Evolutionary conservation across 2,113 vertebrate species (phyloP), one percentile per base, ranked within the genome.

Genomic region (Microcebus jonahi): DNA sequence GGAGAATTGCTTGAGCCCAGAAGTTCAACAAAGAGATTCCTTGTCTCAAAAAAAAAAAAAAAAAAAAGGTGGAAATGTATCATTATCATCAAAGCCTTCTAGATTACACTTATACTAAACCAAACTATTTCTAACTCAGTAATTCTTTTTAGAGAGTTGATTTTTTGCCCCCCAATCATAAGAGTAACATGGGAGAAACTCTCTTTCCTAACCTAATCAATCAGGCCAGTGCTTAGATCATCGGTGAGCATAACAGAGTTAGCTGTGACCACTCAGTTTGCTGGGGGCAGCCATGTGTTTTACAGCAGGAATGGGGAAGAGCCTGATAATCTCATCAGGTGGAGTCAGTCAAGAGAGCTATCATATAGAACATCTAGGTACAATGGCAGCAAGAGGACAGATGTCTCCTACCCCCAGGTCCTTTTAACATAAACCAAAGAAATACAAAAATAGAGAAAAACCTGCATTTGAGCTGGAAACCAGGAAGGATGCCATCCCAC

Each of bases 351-450:
- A 50, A 91, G 25, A 53, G 34, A 95, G 50, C 2, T 90, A 82
- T 29, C 15, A 67, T 53, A 88, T 2, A 45, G 36, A 23, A 75
- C 36, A 81, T 34, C 31, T 45, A 68, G 65, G 53, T 63, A 81
- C 85, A 21, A 88, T 2, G 10, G 61, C 55, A 88, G 79, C 5
- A 87, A 17, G 15, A 93, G 6, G 67, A 81, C 5, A 82, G 45
- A 67, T 76, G 77, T 76, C 71, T 89, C 75, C 45, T 82, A 67
- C 29, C 55, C 59, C 50, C 17, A 77, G 45, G 71, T 88, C 53
- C 75, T 79, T 92, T 76, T 86, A 93, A 97, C 97, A 63, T 86
- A 91, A 88, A 83, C 50, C 61, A 93, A 95, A 73, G 29, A 18
- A 93, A 95, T 17, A 80, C 4, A 93, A 79, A 92, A 95, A 91